Evolutionary conservation across 2,797 vertebrate species (phyloP).

Genomic region (Erpetoichthys calabaricus): DNA sequence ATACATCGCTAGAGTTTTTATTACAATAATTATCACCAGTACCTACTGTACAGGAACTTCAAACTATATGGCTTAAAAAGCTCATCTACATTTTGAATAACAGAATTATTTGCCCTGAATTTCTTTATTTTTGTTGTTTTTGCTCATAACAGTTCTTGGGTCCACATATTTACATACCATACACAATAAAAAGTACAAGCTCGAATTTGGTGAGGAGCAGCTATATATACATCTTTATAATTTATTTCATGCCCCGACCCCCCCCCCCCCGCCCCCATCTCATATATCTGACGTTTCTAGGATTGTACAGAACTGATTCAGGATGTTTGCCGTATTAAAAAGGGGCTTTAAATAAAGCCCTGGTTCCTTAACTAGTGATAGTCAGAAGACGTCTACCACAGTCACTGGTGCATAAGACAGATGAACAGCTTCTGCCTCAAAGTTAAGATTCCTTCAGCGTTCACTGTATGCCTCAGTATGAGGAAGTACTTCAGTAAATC

Average conservation of each 20-base stretch:
- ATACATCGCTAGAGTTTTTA: constrained; percentile 95
- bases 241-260: constrained; percentile 17
- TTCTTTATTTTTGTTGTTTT: constrained; percentile 60
- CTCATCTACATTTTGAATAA: constrained; percentile 89
- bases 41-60: constrained; percentile 94
- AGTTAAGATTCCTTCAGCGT: not conserved
- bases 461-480: not conserved
- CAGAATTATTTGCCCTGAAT: constrained; percentile 80
- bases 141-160: constrained; percentile 97
- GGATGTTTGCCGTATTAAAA: not conserved
- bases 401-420: not conserved
- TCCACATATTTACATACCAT: constrained; percentile 93
- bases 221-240: constrained; percentile 49
- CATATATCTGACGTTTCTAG: constrained; percentile 9
- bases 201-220: constrained; percentile 91
- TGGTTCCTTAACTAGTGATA: not conserved
- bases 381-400: not conserved
- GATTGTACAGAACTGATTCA: constrained; percentile 30
- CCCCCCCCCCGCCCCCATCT: no score
- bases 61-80: constrained; percentile 98
- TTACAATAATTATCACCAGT: constrained; percentile 94
- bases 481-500: no score
- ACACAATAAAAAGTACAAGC: constrained; percentile 69
- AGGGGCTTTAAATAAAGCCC: not conserved
- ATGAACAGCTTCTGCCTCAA: not conserved